Evolutionary conservation across 2,113 vertebrate species (phyloP).

Genomic region (Rhodinocichla rosea): DNA sequence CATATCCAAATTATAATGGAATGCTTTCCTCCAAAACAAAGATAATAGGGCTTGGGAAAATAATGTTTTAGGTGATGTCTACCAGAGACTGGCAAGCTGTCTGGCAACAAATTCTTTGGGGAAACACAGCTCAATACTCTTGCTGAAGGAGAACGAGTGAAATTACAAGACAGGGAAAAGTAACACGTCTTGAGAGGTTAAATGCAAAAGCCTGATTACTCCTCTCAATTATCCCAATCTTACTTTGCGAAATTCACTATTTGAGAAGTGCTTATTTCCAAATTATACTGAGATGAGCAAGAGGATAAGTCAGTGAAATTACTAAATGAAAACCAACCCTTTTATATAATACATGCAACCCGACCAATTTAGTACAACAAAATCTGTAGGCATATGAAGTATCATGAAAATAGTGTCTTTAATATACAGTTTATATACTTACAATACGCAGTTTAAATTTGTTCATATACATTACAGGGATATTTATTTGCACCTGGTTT

Average conservation of each 20-base stretch:
- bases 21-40: not conserved
- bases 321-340: not conserved
- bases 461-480: slow-evolving; percentile 63
- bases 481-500: slow-evolving; percentile 68
- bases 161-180: not conserved
- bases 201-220: not conserved
- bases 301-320: not conserved
- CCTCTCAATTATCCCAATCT: not conserved
- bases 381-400: not conserved
- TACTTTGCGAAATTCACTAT: not conserved
- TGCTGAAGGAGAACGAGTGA: not conserved
- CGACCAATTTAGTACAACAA: not conserved
- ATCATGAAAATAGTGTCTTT: slow-evolving; percentile 74
- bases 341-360: not conserved
- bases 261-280: not conserved
- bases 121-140: not conserved
- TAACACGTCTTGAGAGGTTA: not conserved
- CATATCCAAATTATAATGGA: not conserved
- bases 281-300: not conserved
- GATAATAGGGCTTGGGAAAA: not conserved
- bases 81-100: not conserved
- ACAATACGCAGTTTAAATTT: slow-evolving; percentile 50
- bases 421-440: slow-evolving; percentile 69
- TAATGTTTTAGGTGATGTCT: not conserved
- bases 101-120: not conserved